Percentiles rank a stretch among this genome's conserved stretches.
Evolutionary conservation across 2,888 invertebrate genomes (phyloP).

Genomic region (Dynastes hyllus): DNA sequence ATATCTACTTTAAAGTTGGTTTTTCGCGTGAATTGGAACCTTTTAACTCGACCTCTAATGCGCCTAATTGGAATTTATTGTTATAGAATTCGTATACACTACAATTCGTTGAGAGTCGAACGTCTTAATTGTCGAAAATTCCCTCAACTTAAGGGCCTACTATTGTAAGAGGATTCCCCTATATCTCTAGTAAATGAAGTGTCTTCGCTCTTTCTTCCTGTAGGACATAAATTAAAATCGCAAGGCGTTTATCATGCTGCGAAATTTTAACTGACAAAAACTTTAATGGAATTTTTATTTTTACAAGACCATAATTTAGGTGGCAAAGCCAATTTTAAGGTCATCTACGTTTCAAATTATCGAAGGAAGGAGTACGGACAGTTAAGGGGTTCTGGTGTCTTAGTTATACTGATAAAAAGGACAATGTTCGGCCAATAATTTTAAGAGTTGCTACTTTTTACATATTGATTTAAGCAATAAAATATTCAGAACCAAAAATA

Average conservation of each 20-base stretch:
- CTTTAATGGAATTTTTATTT: constrained; percentile 52
- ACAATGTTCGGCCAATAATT: neutral
- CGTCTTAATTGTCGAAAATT: too few species aligned
- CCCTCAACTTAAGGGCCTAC: neutral
- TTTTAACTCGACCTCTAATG: too few species aligned
- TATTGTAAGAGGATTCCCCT: neutral
- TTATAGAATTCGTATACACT: too few species aligned
- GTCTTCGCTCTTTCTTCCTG: constrained; percentile 20
- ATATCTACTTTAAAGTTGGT: neutral
- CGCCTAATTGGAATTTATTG: too few species aligned
- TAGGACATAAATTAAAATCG: constrained; percentile 42
- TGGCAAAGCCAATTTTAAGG: constrained; percentile 39
- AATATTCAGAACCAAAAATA: too few species aligned
- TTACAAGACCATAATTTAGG: constrained; percentile 49
- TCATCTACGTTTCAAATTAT: constrained; percentile 45
- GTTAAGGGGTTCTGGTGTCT: too few species aligned
- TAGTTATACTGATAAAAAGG: too few species aligned
- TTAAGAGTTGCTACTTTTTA: too few species aligned
- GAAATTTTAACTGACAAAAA: constrained; percentile 51
- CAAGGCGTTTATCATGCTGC: constrained; percentile 46
- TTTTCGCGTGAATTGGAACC: constrained; percentile 7
- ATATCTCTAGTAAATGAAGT: constrained; percentile 35
- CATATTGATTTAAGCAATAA: too few species aligned
- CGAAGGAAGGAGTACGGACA: neutral
- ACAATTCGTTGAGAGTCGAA: too few species aligned